Base-by-base conservation (phyloP, 2,797 vertebrate species). In the Rhinophrynus dorsalis region DNA sequence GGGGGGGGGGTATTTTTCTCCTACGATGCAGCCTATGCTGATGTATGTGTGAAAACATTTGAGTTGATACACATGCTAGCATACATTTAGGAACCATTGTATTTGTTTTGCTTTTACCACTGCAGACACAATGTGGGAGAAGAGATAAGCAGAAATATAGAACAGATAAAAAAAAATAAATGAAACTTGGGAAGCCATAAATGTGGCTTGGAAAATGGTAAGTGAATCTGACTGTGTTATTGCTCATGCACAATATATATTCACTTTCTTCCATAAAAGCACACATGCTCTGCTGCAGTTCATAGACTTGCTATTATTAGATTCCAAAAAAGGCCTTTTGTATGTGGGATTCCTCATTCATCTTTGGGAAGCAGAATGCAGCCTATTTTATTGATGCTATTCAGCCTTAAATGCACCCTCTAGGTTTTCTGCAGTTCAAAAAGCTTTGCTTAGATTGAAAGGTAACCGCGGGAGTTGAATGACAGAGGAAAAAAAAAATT, bases 391-490 rank as follows among this genome's bases (percentile, higher is more conserved):
- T 60, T 51, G 67, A 68, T 42, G 47, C 35, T 52, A 29, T 32
- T 61, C 56, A 61, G 57, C 26, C 61, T 52, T 52, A 61, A 68
- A 68, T 60, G 67, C 35, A 54, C 26, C 56, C 47, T 59, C 35
- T 29, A 68, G 67, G 47, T 42, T 52, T 60, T 29, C 15, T 21
- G 13, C 32, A 50, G 57, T 52, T 68, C 20, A 51, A 60, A 59
- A 68, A 60, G 26, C 67, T 52, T 60, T 20, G 33, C 45, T 40
- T 61, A 54, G 58, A 69, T 44, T 61, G 67, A 69, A 69, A 54
- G 27, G 47, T 32, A 69, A 54, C 47, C 26, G 67, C 12, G 37
- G 57, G 48, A 44, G 48, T 44, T 62, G 48, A 69, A 35, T 42
- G 26, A 27, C 15, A 42, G 18, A 37, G 9, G 29, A 35, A 23